A percentile compares a stretch with the other conserved stretches of the same genome.
These are phyloP conservation scores for Phycodurus eques DNA, from an alignment of 2,113 vertebrate species.

Conservation along the genomic window DNA sequence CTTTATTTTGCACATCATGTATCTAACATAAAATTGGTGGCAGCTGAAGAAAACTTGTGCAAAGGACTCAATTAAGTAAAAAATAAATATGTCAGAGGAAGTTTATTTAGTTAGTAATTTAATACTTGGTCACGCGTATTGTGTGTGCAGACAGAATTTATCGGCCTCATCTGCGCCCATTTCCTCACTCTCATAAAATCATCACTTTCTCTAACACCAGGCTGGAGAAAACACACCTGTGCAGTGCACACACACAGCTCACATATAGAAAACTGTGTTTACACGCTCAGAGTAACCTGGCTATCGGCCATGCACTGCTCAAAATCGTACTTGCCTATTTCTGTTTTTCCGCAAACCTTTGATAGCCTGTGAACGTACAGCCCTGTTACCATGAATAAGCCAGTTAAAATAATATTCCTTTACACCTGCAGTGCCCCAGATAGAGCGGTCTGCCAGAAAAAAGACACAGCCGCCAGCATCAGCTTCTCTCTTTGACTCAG, in stretches of 20 bases:
- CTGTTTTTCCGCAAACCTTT: conserved; percentile 41
- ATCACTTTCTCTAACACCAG: conserved; percentile 10
- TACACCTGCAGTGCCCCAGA: conserved; percentile 50
- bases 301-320: conserved; percentile 25
- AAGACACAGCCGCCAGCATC: conserved; percentile 36
- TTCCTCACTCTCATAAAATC: conserved; percentile 12
- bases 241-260: conserved; percentile 7
- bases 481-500: conserved; percentile 36
- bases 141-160: neutral
- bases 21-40: neutral
- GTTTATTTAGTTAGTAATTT: neutral
- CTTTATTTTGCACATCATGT: neutral
- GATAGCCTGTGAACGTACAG: conserved; percentile 34
- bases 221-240: conserved; percentile 16
- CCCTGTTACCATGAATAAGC: conserved; percentile 49
- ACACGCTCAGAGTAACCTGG: conserved; percentile 26
- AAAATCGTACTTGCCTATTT: conserved; percentile 31
- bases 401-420: conserved; percentile 49
- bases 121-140: conserved; percentile 2
- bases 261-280: conserved; percentile 14
- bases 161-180: conserved; percentile 8
- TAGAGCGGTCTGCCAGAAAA: conserved; percentile 40
- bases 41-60: neutral
- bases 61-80: neutral
- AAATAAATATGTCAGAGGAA: neutral